These are phyloP conservation scores for Montifringilla adamsi DNA, from an alignment of 2,113 vertebrate genomes.

Conservation along the genomic window DNA sequence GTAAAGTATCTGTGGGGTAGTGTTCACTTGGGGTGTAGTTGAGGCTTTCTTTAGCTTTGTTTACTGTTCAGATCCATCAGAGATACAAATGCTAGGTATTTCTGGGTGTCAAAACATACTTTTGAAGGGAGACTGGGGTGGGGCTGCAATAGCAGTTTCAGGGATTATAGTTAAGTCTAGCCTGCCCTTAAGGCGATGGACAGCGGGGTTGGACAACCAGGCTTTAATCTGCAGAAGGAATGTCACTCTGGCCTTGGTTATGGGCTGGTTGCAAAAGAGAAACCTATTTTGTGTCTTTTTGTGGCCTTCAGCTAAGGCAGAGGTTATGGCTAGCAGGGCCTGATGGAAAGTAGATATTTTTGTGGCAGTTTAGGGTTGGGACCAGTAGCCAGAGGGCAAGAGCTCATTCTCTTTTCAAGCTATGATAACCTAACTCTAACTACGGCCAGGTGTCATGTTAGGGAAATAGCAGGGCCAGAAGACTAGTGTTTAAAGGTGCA, in stretches of 20 bases:
- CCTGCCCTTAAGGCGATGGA: not conserved
- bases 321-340: not conserved
- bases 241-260: rapidly evolving
- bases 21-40: not conserved
- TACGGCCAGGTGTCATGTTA: not conserved
- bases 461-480: not conserved
- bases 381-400: not conserved
- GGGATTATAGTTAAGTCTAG: not conserved
- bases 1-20: not conserved
- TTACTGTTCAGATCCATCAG: not conserved
- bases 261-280: not conserved
- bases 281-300: not conserved
- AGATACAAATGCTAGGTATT: not conserved
- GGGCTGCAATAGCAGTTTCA: not conserved
- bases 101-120: not conserved
- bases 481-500: not conserved
- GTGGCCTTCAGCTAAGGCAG: not conserved
- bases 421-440: not conserved
- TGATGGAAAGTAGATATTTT: not conserved
- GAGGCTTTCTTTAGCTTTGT: not conserved
- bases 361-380: not conserved
- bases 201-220: not conserved
- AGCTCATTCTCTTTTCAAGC: not conserved
- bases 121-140: not conserved
- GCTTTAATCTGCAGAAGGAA: not conserved